phyloP scores from a whole-genome alignment of 2,113 vertebrate species.

The Mus pahari region DNA sequence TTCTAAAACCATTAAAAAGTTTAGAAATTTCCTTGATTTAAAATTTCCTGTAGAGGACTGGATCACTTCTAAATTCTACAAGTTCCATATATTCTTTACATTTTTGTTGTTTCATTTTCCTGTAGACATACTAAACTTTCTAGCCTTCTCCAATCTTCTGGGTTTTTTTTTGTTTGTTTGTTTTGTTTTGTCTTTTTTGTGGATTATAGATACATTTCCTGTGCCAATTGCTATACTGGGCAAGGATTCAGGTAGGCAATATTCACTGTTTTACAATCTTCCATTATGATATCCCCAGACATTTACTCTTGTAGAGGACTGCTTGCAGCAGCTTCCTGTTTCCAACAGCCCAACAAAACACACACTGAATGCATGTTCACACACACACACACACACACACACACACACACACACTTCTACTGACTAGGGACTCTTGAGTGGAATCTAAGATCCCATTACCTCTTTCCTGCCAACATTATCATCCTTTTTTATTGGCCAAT shows the following conservation, averaged over 20 bases:
- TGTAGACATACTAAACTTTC: background rate
- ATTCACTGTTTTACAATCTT: background rate
- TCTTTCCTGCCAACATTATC: background rate
- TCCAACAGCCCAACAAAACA: too few species aligned
- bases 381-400: too few species aligned
- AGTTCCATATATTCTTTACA: background rate
- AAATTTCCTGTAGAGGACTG: background rate
- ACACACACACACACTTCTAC: too few species aligned
- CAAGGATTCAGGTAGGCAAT: background rate
- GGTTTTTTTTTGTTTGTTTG: too few species aligned
- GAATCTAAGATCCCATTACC: background rate
- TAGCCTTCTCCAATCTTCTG: too few species aligned
- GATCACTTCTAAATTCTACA: background rate
- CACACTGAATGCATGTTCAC: too few species aligned
- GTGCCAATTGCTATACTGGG: background rate
- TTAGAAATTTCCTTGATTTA: background rate
- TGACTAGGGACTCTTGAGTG: background rate
- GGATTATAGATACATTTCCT: too few species aligned
- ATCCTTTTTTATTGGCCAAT: too few species aligned
- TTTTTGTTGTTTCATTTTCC: background rate
- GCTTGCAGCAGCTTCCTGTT: background rate
- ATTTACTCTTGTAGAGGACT: background rate
- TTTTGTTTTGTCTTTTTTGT: background rate
- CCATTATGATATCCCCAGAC: background rate
- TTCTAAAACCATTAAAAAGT: slow-evolving; percentile 5